phyloP scores from a whole-genome alignment of 92 coral and sea anemone genomes.

The Siderastrea radians region DNA sequence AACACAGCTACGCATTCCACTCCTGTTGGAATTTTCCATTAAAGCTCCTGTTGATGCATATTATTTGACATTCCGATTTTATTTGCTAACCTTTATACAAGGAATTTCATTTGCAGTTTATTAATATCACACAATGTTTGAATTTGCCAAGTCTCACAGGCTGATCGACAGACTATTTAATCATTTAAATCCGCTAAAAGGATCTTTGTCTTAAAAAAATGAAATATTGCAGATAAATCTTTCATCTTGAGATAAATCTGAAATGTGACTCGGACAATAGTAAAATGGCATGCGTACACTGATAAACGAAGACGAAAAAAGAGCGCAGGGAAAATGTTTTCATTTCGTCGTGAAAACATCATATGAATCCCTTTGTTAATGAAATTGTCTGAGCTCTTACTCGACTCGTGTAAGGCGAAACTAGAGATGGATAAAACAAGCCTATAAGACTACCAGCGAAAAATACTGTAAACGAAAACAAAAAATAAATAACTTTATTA shows the following conservation, averaged over 20 bases:
- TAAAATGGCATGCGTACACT: neutral
- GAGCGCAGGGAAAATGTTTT: neutral
- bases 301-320: neutral
- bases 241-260: neutral
- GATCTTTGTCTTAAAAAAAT: neutral
- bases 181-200: neutral
- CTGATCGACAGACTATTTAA: neutral
- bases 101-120: constrained; percentile 4
- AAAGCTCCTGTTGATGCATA: neutral
- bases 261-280: neutral
- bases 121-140: neutral
- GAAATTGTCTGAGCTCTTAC: too few species aligned
- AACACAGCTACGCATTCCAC: neutral
- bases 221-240: constrained; percentile 19
- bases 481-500: too few species aligned
- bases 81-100: neutral
- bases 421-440: too few species aligned
- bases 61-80: neutral
- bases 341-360: neutral
- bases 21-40: neutral
- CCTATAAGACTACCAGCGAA: too few species aligned
- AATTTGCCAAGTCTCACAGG: neutral
- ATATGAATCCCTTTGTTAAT: too few species aligned
- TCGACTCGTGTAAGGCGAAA: too few species aligned
- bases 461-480: too few species aligned